Conservation (phyloP, 92 coral and sea anemone genomes). For the Diadumene lineata region DNA sequence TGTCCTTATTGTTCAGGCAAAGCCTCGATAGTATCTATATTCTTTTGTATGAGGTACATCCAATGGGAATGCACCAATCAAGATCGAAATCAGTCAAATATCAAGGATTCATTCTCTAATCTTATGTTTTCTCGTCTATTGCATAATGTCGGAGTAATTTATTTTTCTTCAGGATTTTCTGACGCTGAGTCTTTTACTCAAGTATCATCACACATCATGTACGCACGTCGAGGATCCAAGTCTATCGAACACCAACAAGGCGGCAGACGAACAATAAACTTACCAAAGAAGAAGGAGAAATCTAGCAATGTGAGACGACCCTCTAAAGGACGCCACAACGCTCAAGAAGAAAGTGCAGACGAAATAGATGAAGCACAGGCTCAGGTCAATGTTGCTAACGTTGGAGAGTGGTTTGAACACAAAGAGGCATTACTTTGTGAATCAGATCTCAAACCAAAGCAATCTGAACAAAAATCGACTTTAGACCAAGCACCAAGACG, state of each 20-base stretch:
- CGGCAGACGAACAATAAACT: conserved; percentile 24
- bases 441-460: not conserved
- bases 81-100: no score
- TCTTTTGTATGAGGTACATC: no score
- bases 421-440: not conserved
- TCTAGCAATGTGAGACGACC: conserved; percentile 46
- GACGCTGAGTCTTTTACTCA: conserved; percentile 1
- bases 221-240: not conserved
- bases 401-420: not conserved
- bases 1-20: no score
- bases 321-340: conserved; percentile 49
- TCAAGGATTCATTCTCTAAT: no score
- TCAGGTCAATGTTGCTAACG: not conserved
- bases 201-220: conserved; percentile 10
- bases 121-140: no score
- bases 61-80: no score
- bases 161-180: not conserved
- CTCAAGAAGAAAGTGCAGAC: conserved; percentile 18
- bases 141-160: no score
- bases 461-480: not conserved
- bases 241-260: not conserved
- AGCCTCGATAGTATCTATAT: no score
- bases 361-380: conserved; percentile 3
- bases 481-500: not conserved
- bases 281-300: conserved; percentile 56